Evolutionary conservation across 2,888 invertebrate genomes (phyloP).

Genomic region (Elgonia sp.): DNA sequence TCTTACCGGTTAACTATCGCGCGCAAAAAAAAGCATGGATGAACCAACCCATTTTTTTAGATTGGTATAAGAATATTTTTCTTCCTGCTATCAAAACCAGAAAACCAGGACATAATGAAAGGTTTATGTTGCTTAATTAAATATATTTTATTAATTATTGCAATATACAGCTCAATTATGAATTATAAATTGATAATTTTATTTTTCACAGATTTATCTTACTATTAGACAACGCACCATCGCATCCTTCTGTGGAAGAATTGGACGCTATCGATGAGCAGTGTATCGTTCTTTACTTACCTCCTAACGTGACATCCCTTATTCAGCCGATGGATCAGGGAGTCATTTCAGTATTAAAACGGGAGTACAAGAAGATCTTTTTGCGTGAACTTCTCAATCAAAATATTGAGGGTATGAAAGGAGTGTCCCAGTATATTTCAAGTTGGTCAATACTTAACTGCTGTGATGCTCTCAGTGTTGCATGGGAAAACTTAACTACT

Average conservation of each 20-base stretch:
- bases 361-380: slow-evolving; percentile 13
- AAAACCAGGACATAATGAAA: slow-evolving; percentile 37
- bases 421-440: slow-evolving; percentile 1
- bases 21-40: slow-evolving; percentile 32
- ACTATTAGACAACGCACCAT: slow-evolving; percentile 25
- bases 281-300: slow-evolving; percentile 34
- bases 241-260: slow-evolving; percentile 10
- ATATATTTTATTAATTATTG: slow-evolving; percentile 9
- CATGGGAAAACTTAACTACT: no score
- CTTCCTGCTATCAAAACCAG: slow-evolving; percentile 24
- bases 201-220: slow-evolving; percentile 18
- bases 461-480: no score
- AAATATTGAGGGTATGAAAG: not conserved
- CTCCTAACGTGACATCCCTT: slow-evolving; percentile 39
- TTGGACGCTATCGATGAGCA: slow-evolving; percentile 14
- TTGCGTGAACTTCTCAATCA: not conserved
- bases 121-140: not conserved
- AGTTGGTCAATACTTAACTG: no score
- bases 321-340: slow-evolving; percentile 53
- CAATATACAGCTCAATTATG: not conserved
- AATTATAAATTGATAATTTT: not conserved
- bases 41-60: slow-evolving; percentile 12
- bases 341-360: slow-evolving; percentile 11
- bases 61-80: slow-evolving; percentile 54
- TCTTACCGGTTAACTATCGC: slow-evolving; percentile 22